Percentiles rank a stretch among this genome's conserved stretches.
These are phyloP conservation scores for Bufo gargarizans DNA, from an alignment of 2,113 vertebrate species.

Conservation along the genomic window DNA sequence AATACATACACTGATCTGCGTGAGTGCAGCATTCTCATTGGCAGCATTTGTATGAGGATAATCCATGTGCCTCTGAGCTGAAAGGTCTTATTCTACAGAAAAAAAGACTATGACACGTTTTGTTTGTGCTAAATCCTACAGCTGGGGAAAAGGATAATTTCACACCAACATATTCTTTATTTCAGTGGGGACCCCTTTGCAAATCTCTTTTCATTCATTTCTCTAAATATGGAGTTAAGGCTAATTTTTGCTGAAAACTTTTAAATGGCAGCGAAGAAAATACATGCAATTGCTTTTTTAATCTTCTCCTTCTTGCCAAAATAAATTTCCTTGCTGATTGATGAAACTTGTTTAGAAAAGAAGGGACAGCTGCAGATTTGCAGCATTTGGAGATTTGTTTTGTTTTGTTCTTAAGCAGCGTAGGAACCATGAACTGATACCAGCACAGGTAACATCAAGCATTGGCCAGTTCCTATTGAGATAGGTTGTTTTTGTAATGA, in stretches of 20 bases:
- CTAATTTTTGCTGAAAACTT: slow-evolving; percentile 45
- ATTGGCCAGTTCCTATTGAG: too few relatives aligned
- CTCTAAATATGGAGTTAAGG: slow-evolving; percentile 47
- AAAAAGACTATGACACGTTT: slow-evolving; percentile 27
- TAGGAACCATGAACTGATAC: background rate
- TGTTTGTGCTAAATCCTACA: slow-evolving; percentile 41
- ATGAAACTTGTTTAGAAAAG: background rate
- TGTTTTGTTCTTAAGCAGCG: background rate
- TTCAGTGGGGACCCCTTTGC: slow-evolving; percentile 42
- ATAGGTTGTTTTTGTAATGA: too few relatives aligned
- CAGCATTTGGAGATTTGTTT: background rate
- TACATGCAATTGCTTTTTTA: background rate
- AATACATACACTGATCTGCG: slow-evolving; percentile 34
- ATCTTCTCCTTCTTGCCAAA: background rate
- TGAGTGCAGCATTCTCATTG: background rate
- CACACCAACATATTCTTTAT: slow-evolving; percentile 48
- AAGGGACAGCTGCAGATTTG: background rate
- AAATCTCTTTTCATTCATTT: slow-evolving; percentile 39
- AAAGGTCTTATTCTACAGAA: slow-evolving; percentile 43
- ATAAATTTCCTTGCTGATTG: background rate
- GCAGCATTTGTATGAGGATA: slow-evolving; percentile 42
- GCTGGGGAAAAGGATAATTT: slow-evolving; percentile 58
- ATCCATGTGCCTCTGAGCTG: slow-evolving; percentile 46
- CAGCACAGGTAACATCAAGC: background rate
- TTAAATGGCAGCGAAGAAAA: slow-evolving; percentile 1